Evolutionary conservation across 1,140 invertebrate genomes (phyloP).

Genomic region (Drosophila pachea): DNA sequence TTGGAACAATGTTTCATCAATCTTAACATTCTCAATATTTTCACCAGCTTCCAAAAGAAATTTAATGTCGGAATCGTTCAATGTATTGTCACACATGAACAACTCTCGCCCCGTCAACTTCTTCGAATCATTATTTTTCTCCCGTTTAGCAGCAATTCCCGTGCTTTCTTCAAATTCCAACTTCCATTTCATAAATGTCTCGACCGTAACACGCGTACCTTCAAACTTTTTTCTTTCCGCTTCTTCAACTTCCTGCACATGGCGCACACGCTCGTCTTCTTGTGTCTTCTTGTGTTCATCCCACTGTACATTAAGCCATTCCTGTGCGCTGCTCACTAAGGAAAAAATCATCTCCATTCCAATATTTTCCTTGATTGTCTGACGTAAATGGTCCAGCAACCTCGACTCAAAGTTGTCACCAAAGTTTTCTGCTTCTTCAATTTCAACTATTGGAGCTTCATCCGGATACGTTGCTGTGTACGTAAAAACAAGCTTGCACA

Average conservation of each 20-base stretch:
- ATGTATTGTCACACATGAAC: constrained; percentile 93
- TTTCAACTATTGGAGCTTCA: constrained; percentile 88
- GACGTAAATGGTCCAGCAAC: constrained; percentile 84
- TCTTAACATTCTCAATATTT: constrained; percentile 91
- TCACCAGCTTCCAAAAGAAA: constrained; percentile 93
- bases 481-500: constrained; percentile 88
- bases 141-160: constrained; percentile 86
- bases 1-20: constrained; percentile 96
- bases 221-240: constrained; percentile 96
- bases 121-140: constrained; percentile 86
- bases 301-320: constrained; percentile 93
- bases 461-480: constrained; percentile 94
- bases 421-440: constrained; percentile 89
- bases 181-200: constrained; percentile 98
- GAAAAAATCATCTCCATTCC: constrained; percentile 99
- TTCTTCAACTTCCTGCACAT: constrained; percentile 89
- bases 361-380: constrained; percentile 90
- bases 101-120: constrained; percentile 92
- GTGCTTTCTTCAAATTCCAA: constrained; percentile 95
- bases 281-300: constrained; percentile 87
- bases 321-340: constrained; percentile 93
- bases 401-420: constrained; percentile 85
- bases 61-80: constrained; percentile 97
- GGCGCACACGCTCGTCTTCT: constrained; percentile 85
- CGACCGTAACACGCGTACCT: constrained; percentile 95